Base-by-base conservation (phyloP, 37 sponge, comb jelly and placozoan species). In the Corticium candelabrum region DNA sequence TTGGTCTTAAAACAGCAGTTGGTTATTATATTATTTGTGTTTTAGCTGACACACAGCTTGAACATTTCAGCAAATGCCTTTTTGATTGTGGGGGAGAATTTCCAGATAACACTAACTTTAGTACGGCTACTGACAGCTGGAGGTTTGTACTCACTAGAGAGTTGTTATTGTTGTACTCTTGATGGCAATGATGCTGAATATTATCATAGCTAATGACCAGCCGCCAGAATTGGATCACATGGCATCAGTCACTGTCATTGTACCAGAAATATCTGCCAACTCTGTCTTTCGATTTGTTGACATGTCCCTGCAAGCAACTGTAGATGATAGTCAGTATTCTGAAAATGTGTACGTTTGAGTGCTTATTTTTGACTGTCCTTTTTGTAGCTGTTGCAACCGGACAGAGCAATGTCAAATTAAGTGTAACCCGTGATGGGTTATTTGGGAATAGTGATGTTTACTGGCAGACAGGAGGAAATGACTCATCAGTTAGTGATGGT, bases 321-420 rank as follows among this genome's bases (percentile, higher is more conserved):
- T 70, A 7, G 36, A 70, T 34, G 73, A 70, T 11, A 21, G 56
- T 43, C 11, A 43, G 56, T 43, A n/a, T n/a, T n/a, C n/a, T n/a
- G n/a, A n/a, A n/a, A n/a, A n/a, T n/a, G n/a, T n/a, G n/a, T n/a
- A n/a, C n/a, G n/a, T n/a, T n/a, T n/a, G n/a, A n/a, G n/a, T n/a
- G n/a, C n/a, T n/a, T n/a, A n/a, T n/a, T n/a, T n/a, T n/a, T n/a
- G n/a, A n/a, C n/a, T n/a, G n/a, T n/a, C n/a, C n/a, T n/a, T n/a
- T n/a, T n/a, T n/a, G n/a, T n/a, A n/a, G n/a, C n/a, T n/a, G n/a
- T n/a, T n/a, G n/a, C n/a, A n/a, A n/a, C n/a, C n/a, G n/a, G n/a
- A n/a, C n/a, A n/a, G n/a, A n/a, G n/a, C n/a, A n/a, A n/a, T n/a
- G 89, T 92, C 0, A 33, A 40, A 40, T 37, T 88, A 50, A 82